phyloP scores from a whole-genome alignment of 1,140 invertebrate genomes.

The Mizuhopecten yessoensis region DNA sequence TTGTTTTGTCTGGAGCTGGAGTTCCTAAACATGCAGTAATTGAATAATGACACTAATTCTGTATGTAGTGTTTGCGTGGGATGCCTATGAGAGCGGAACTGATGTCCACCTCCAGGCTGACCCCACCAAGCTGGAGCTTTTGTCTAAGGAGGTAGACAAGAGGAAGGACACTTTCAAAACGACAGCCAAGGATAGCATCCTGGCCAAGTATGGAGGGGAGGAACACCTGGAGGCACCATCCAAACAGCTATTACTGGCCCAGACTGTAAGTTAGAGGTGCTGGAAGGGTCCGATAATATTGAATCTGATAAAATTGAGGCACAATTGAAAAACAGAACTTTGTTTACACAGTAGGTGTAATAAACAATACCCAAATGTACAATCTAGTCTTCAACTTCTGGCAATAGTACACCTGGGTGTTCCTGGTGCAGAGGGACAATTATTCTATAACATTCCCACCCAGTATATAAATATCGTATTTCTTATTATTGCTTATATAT shows the following conservation, averaged over 20 bases:
- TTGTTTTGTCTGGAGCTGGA: no score
- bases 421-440: no score
- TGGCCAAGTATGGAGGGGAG: conserved; percentile 95
- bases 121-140: conserved; percentile 97
- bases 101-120: conserved; percentile 98
- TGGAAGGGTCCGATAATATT: no score
- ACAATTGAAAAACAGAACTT: no score
- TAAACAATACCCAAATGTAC: no score
- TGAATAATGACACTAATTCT: neutral
- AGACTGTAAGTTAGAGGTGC: conserved; percentile 86
- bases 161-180: conserved; percentile 94
- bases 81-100: conserved; percentile 94
- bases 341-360: no score
- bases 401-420: no score
- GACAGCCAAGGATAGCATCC: conserved; percentile 89
- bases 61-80: conserved; percentile 96
- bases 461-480: no score
- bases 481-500: no score
- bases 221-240: conserved; percentile 95
- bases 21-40: neutral
- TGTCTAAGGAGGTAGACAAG: conserved; percentile 95
- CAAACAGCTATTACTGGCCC: conserved; percentile 93
- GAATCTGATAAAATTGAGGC: no score
- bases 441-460: no score
- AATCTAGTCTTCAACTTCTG: no score